Conservation (phyloP, 2,888 invertebrate genomes). For the Amphipoea oculea region DNA sequence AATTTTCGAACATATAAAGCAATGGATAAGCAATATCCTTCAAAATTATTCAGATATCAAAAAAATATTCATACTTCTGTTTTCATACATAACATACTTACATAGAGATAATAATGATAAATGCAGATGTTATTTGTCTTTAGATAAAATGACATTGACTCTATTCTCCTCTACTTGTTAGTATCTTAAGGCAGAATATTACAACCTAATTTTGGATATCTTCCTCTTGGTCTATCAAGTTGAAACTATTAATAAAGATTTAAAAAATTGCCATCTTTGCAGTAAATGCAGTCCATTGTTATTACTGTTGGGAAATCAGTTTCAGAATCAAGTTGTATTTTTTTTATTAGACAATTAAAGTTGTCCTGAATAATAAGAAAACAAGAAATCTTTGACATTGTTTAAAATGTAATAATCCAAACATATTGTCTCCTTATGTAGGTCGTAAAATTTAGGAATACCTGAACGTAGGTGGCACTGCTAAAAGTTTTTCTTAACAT, state of each 20-base stretch:
- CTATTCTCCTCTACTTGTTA: background rate
- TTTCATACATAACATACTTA: background rate
- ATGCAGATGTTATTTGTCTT: slow-evolving; percentile 11
- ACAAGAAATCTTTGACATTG: background rate
- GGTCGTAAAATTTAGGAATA: background rate
- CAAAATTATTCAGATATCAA: no score
- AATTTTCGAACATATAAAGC: no score
- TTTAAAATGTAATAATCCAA: slow-evolving; percentile 1
- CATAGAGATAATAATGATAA: background rate
- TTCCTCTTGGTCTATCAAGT: background rate
- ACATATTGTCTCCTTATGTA: background rate
- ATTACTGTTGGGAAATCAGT: no score
- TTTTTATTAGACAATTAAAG: no score
- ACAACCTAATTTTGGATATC: background rate
- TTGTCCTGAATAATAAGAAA: no score
- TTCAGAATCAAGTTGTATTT: no score
- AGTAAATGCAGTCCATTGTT: background rate
- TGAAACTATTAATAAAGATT: background rate
- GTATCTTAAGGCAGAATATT: background rate
- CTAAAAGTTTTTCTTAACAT: slow-evolving; percentile 31
- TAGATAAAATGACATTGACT: slow-evolving; percentile 19
- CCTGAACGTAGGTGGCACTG: slow-evolving; percentile 3
- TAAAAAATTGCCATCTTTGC: background rate
- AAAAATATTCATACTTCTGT: background rate
- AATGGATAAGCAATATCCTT: no score